Base-by-base conservation (phyloP, 2,888 invertebrate genomes). In the Tetranychus truncatus region DNA sequence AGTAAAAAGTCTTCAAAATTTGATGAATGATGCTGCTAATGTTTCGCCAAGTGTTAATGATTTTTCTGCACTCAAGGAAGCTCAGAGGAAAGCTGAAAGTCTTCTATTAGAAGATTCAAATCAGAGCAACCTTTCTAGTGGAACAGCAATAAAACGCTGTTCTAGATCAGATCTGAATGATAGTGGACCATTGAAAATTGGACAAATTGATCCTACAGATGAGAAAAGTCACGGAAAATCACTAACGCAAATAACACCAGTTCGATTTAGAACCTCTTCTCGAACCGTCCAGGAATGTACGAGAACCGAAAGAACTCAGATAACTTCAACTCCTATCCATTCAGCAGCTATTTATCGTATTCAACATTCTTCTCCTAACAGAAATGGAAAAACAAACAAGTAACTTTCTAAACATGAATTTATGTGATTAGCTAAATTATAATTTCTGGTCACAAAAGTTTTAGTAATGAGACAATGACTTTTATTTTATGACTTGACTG, bases 1-100 rank as follows among this genome's bases (percentile, higher is more conserved):
- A 74, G 75, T 76, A 11, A 73, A 73, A 55, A 73, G 72, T 66
- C 45, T 76, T 55, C 72, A 76, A 55, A 21, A 67, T 24, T 55
- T 75, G 7, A 75, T 76, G 67, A 45, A 73, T 65, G 75, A 76
- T 9, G 73, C 71, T n/a, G n/a, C n/a, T 9, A 20, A 11, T n/a
- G 9, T 15, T 45, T 24, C 65, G 1, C 20, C 45, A 24, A 46
- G 34, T 21, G 20, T 55, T 11, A 24, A 24, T 24, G 69, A 24
- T 24, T 21, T 69, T 20, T 24, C 65, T 20, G 55, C 7, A 5
- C 44, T 75, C 2, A 20, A 65, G 18, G 73, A 46, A 45, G 75
- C 75, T 9, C 75, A 75, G 45, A 66, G 46, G 55, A 73, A 73
- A 66, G 75, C 75, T 44, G 75, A 75, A 74, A 24, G 45, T 15